These are phyloP conservation scores for Nyctereutes procyonoides DNA, from an alignment of 2,113 vertebrate species.

Conservation along the genomic window DNA sequence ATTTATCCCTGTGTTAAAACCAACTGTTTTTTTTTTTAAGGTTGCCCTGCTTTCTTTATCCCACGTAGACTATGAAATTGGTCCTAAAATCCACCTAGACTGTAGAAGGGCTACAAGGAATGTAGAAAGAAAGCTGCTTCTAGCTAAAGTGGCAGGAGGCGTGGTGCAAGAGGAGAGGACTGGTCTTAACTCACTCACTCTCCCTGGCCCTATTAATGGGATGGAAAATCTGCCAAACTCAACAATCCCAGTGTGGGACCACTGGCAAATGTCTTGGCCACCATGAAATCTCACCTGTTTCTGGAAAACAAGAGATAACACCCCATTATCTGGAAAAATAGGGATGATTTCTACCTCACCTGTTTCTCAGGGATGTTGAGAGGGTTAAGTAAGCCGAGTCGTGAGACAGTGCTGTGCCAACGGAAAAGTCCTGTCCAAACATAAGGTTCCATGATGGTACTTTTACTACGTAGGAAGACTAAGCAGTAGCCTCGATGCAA, in stretches of 20 bases:
- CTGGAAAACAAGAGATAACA: neutral
- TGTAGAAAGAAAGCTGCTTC: neutral
- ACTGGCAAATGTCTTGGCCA: neutral
- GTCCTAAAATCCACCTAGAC: neutral
- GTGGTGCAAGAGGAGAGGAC: neutral
- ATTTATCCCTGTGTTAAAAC: neutral
- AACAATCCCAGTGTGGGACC: neutral
- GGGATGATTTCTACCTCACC: neutral
- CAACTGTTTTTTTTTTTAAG: neutral
- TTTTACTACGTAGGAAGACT: neutral
- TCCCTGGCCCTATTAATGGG: neutral
- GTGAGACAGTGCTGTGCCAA: neutral
- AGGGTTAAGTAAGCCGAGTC: neutral
- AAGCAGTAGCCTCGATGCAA: neutral
- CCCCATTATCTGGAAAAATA: neutral
- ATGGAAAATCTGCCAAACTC: neutral
- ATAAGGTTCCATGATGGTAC: neutral
- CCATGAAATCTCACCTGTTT: neutral
- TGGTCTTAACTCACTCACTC: neutral
- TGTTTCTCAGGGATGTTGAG: neutral
- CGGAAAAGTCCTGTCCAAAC: neutral
- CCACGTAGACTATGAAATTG: neutral
- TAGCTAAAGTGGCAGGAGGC: neutral
- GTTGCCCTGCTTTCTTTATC: neutral
- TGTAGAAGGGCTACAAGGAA: neutral